Evolutionary conservation across 2,113 vertebrate genomes (phyloP).

Genomic region (Otus sunia): DNA sequence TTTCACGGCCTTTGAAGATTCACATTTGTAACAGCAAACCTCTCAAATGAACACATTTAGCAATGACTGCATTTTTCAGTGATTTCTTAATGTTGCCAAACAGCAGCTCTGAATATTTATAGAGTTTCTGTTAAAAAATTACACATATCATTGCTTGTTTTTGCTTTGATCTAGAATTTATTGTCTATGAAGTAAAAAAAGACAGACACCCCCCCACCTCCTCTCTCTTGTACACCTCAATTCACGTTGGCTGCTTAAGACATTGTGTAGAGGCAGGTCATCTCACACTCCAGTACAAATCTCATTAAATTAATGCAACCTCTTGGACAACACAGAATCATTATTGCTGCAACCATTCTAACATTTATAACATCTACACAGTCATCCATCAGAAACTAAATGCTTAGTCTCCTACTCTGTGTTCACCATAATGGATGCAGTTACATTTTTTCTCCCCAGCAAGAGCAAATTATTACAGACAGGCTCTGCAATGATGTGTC

Average conservation of each 20-base stretch:
- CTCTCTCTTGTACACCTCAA: neutral
- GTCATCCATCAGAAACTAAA: slow-evolving; percentile 42
- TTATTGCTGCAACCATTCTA: neutral
- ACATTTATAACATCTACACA: slow-evolving; percentile 17
- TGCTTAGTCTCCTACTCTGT: neutral
- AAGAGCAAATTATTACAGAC: neutral
- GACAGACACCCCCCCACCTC: neutral
- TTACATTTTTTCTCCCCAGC: neutral
- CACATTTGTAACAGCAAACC: slow-evolving; percentile 39
- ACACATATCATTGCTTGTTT: slow-evolving; percentile 30
- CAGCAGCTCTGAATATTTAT: slow-evolving; percentile 17
- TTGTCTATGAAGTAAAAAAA: slow-evolving; percentile 37
- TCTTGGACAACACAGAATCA: slow-evolving; percentile 30
- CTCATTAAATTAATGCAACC: slow-evolving; percentile 64
- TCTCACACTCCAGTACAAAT: neutral
- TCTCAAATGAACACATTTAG: slow-evolving; percentile 41
- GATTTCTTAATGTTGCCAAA: slow-evolving; percentile 34
- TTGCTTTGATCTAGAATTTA: slow-evolving; percentile 44
- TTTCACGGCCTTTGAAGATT: slow-evolving; percentile 37
- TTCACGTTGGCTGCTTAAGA: neutral
- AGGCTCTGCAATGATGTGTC: accelerated
- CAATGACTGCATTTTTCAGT: slow-evolving; percentile 47
- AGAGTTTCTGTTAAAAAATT: slow-evolving; percentile 57
- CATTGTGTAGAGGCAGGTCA: neutral
- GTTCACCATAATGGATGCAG: neutral